A percentile compares a stretch with the other conserved stretches of the same genome.
Conservation (phyloP, 23 tunicate species). For the Ascidia mentula region DNA sequence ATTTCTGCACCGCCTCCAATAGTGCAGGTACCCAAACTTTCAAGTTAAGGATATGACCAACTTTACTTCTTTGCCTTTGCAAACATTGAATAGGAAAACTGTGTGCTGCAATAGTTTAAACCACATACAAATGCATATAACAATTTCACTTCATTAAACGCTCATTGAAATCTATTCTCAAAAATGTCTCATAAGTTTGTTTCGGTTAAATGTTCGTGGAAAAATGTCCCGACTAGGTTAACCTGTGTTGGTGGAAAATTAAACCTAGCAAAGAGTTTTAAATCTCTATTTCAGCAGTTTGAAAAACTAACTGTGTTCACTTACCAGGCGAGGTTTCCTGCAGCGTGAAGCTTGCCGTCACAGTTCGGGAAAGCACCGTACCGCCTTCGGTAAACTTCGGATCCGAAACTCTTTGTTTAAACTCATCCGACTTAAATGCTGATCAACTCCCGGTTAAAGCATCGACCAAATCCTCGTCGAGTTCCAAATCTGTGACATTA, state of each 20-base stretch:
- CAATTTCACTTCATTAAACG: too few species aligned
- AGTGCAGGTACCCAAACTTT: constrained; percentile 16
- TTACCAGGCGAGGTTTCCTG: constrained; percentile 48
- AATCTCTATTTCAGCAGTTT: neutral
- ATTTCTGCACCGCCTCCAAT: constrained; percentile 52
- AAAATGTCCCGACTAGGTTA: neutral
- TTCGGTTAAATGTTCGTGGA: too few species aligned
- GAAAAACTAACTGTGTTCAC: neutral
- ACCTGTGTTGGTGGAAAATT: neutral
- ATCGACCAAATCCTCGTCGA: constrained; percentile 2
- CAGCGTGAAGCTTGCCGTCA: constrained; percentile 48
- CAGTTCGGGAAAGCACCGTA: constrained; percentile 2
- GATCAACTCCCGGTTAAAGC: neutral
- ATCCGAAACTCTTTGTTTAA: neutral
- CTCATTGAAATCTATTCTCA: too few species aligned
- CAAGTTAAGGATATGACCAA: too few species aligned
- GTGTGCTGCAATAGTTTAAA: too few species aligned
- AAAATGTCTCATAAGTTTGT: too few species aligned
- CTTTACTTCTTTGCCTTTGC: too few species aligned
- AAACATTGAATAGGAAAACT: too few species aligned
- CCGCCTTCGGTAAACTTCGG: constrained; percentile 46
- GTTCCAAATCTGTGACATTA: constrained; percentile 12
- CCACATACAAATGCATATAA: too few species aligned
- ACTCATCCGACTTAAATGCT: neutral
- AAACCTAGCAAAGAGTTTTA: neutral